These are phyloP conservation scores for Passer domesticus DNA, from an alignment of 2,113 vertebrate species.

Conservation along the genomic window DNA sequence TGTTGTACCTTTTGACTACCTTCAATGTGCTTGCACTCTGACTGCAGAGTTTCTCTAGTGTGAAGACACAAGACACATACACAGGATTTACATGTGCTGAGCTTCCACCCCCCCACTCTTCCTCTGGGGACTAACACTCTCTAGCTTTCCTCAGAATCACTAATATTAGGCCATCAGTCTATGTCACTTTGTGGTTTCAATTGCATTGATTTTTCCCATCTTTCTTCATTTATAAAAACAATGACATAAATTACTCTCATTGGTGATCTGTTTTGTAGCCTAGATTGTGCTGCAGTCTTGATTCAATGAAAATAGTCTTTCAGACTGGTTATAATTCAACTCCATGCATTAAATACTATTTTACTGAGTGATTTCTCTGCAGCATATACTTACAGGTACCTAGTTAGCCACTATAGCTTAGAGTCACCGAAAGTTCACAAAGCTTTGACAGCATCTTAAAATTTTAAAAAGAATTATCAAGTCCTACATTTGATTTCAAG, in stretches of 20 bases:
- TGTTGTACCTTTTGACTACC: background rate
- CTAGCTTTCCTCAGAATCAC: background rate
- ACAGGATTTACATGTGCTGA: background rate
- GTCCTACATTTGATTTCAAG: background rate
- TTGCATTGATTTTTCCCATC: background rate
- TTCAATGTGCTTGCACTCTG: background rate
- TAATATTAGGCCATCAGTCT: background rate
- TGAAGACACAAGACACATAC: background rate
- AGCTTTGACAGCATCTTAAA: background rate
- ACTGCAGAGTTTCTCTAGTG: background rate
- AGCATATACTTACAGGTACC: background rate
- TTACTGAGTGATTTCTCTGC: background rate
- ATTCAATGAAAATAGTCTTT: background rate
- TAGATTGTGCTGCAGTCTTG: background rate
- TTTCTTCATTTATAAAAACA: background rate
- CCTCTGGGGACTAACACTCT: background rate
- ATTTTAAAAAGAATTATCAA: background rate
- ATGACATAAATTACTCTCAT: background rate
- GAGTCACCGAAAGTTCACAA: background rate
- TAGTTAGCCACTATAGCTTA: background rate
- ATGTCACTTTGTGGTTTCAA: background rate
- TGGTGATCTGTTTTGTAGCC: background rate
- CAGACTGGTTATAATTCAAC: background rate
- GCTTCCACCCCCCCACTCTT: background rate
- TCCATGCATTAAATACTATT: background rate